phyloP scores from a whole-genome alignment of 2,888 invertebrate species.

The Serripes groenlandicus region DNA sequence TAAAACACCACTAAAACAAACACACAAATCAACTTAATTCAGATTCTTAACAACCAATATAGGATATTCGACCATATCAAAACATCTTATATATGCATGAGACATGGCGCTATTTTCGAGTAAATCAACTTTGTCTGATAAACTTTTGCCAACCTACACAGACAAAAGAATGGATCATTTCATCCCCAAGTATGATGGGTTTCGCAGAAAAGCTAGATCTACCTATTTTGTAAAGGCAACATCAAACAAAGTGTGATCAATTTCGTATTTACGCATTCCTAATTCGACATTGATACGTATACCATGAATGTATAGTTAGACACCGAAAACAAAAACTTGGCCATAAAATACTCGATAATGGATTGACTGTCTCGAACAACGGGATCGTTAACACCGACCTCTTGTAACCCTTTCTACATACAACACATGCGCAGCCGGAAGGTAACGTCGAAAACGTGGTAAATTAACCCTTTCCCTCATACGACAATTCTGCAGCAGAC shows the following conservation, averaged over 20 bases:
- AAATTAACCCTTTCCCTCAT: too few species aligned
- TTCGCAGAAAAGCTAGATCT: neutral
- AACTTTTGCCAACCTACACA: neutral
- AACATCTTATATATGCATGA: too few species aligned
- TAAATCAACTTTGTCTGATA: too few species aligned
- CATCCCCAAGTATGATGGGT: conserved; percentile 1
- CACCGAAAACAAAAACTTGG: conserved; percentile 19
- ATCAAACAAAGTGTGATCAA: conserved; percentile 11
- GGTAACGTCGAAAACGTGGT: too few species aligned
- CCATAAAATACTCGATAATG: conserved; percentile 23
- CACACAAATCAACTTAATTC: too few species aligned
- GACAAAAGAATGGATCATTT: conserved; percentile 8
- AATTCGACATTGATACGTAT: conserved; percentile 17
- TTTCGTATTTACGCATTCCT: conserved; percentile 29
- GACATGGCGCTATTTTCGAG: too few species aligned
- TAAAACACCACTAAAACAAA: too few species aligned
- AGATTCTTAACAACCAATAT: too few species aligned
- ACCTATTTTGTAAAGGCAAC: neutral
- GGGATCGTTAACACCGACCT: conserved; percentile 20
- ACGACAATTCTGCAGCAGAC: too few species aligned
- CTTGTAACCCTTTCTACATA: too few species aligned
- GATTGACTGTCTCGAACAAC: conserved; percentile 14
- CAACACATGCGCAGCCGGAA: too few species aligned
- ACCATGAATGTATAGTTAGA: conserved; percentile 5
- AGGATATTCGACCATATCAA: too few species aligned